phyloP scores from a whole-genome alignment of 2,888 invertebrate species.

The Pseudolycoriella hygida region DNA sequence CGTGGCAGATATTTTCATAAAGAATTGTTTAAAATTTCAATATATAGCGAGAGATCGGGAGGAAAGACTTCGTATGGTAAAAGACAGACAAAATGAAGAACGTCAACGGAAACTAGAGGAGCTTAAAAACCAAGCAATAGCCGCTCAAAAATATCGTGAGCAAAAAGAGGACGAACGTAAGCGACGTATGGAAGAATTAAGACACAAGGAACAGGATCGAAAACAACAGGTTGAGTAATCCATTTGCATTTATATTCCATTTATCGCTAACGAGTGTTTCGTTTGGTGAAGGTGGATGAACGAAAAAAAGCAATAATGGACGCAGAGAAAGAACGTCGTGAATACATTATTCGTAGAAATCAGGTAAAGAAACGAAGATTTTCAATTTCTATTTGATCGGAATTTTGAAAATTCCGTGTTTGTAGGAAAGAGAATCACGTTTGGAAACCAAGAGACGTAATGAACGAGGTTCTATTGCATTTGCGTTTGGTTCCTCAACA shows the following conservation, averaged over 20 bases:
- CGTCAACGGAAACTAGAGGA: constrained; percentile 77
- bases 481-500: constrained; percentile 85
- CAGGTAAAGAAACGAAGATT: too few relatives aligned
- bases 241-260: constrained; percentile 2
- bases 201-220: constrained; percentile 57
- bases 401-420: not conserved
- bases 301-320: constrained; percentile 77
- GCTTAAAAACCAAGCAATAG: constrained; percentile 71
- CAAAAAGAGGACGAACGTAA: constrained; percentile 74
- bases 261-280: too few relatives aligned
- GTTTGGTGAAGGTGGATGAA: constrained; percentile 53
- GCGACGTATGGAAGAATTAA: constrained; percentile 64
- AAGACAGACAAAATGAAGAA: constrained; percentile 79
- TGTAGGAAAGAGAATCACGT: constrained; percentile 55
- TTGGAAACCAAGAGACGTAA: constrained; percentile 63
- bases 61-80: constrained; percentile 53
- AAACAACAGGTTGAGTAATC: constrained; percentile 26
- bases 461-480: constrained; percentile 56
- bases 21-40: too few relatives aligned
- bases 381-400: not conserved
- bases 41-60: constrained; percentile 30
- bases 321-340: constrained; percentile 71
- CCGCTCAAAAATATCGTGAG: constrained; percentile 77
- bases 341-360: constrained; percentile 71
- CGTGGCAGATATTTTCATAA: too few relatives aligned